Conservation (phyloP, 2,113 vertebrate species). For the Rhineura floridana region DNA sequence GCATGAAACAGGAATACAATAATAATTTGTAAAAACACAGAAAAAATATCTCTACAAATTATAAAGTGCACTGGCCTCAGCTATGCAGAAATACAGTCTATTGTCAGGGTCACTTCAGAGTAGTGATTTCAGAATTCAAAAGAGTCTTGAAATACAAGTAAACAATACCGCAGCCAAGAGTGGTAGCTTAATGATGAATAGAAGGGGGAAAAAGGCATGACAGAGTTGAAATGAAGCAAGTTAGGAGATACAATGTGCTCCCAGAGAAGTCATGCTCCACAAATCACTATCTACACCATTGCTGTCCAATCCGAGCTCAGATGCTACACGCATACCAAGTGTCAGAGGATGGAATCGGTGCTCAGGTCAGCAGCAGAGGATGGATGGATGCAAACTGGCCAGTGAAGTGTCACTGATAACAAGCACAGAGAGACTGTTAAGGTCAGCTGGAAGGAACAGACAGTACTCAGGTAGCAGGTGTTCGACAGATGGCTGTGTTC, state of each 20-base stretch:
- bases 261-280: neutral
- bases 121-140: neutral
- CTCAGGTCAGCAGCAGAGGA: slow-evolving; percentile 12
- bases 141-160: slow-evolving; percentile 2
- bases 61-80: neutral
- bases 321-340: slow-evolving; percentile 6
- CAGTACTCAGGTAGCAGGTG: slow-evolving; percentile 21
- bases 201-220: neutral
- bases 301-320: neutral
- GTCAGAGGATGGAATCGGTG: neutral
- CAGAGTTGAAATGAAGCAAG: neutral
- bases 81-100: neutral
- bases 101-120: neutral
- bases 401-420: slow-evolving; percentile 14
- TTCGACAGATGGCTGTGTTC: slow-evolving; percentile 8
- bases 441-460: slow-evolving; percentile 10
- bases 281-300: neutral
- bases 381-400: slow-evolving; percentile 19
- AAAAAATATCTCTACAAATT: too few species aligned
- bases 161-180: neutral
- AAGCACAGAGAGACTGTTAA: slow-evolving; percentile 22
- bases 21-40: neutral
- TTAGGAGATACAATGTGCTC: neutral
- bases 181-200: neutral
- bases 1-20: slow-evolving; percentile 3